phyloP scores from a whole-genome alignment of 2,888 invertebrate genomes.

The Spisula subtruncata region DNA sequence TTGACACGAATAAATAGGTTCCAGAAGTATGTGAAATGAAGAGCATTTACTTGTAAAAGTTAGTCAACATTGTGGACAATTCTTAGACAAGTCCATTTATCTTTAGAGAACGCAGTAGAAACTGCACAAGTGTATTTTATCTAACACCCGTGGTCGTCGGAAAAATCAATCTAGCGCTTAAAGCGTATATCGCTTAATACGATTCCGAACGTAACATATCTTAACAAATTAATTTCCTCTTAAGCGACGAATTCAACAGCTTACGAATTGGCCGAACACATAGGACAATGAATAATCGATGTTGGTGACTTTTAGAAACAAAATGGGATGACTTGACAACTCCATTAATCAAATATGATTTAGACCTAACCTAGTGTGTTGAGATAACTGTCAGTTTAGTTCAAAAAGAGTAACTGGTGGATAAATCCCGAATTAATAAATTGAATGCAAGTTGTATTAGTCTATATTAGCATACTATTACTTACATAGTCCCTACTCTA shows the following conservation, averaged over 20 bases:
- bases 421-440: neutral
- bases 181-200: conserved; percentile 16
- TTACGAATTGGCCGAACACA: conserved; percentile 27
- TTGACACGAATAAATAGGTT: neutral
- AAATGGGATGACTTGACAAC: neutral
- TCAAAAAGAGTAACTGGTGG: neutral
- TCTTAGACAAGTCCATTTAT: neutral
- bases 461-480: neutral
- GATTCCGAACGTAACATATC: conserved; percentile 1
- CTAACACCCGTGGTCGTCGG: neutral
- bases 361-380: conserved; percentile 1
- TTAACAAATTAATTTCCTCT: conserved; percentile 18
- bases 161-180: conserved; percentile 9
- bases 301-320: conserved; percentile 1
- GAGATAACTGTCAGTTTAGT: neutral
- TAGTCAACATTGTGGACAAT: neutral
- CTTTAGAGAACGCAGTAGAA: neutral
- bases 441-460: neutral
- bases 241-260: conserved; percentile 22
- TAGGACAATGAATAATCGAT: conserved; percentile 22
- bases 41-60: neutral
- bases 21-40: neutral
- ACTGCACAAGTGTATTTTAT: conserved; percentile 1
- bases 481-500: neutral
- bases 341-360: neutral